phyloP scores from a whole-genome alignment of 1,140 invertebrate species.

The Hypsibius dujardini region DNA sequence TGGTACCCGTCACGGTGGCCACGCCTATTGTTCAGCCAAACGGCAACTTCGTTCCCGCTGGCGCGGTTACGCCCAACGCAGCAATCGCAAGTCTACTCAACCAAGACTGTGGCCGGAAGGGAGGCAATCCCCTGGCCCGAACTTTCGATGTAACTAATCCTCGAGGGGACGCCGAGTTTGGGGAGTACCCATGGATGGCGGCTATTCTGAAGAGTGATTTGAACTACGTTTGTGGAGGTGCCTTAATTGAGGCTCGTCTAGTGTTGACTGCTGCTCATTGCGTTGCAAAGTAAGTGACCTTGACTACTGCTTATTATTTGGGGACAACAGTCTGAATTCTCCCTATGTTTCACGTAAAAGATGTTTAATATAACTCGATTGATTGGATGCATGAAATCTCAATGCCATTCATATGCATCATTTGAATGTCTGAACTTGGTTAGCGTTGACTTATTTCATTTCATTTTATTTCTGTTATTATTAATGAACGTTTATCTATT shows the following conservation, averaged over 20 bases:
- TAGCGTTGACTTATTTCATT: too few relatives aligned
- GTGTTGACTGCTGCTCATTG: constrained; percentile 76
- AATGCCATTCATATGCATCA: too few relatives aligned
- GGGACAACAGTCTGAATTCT: constrained; percentile 17
- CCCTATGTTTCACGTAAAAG: too few relatives aligned
- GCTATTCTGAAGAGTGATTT: constrained; percentile 77
- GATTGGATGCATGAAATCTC: too few relatives aligned
- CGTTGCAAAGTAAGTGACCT: constrained; percentile 53
- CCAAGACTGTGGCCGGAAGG: neutral
- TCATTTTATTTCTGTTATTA: too few relatives aligned
- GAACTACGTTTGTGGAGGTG: constrained; percentile 71
- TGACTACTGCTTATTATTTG: constrained; percentile 17
- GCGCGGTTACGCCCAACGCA: neutral
- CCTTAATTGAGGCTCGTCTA: constrained; percentile 58
- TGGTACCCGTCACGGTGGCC: neutral
- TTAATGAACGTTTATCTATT: too few relatives aligned
- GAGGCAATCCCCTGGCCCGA: constrained; percentile 7
- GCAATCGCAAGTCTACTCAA: neutral
- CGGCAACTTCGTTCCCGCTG: too few relatives aligned
- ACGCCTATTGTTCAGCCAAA: too few relatives aligned
- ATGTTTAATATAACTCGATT: too few relatives aligned
- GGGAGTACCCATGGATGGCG: constrained; percentile 31
- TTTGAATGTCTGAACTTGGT: too few relatives aligned
- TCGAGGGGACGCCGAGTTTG: neutral
- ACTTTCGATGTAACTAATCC: neutral